Evolutionary conservation across 2,113 vertebrate genomes (phyloP).

Genomic region (Equus quagga): DNA sequence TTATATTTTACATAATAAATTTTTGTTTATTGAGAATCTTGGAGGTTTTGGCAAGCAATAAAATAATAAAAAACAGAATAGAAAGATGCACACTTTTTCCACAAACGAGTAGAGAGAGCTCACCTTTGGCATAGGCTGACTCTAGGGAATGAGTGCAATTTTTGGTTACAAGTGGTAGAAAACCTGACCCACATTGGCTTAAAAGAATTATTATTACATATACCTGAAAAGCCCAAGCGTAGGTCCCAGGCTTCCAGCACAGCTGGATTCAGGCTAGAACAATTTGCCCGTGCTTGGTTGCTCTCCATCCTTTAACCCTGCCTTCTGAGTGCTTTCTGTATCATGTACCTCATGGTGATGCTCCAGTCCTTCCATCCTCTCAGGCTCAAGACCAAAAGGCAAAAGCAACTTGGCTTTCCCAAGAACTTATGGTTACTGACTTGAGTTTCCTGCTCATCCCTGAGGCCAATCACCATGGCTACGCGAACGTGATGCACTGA

Average conservation of each 20-base stretch:
- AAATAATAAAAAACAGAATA: background rate
- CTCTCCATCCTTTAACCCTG: background rate
- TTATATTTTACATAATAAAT: background rate
- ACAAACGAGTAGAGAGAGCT: background rate
- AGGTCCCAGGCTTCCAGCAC: background rate
- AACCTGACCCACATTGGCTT: background rate
- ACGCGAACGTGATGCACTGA: background rate
- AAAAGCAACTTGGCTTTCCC: background rate
- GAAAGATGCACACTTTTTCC: background rate
- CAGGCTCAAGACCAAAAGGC: background rate
- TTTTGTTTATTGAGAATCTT: slow-evolving; percentile 22
- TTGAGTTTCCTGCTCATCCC: background rate
- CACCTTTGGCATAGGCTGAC: background rate
- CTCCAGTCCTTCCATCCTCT: background rate
- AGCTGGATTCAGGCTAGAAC: background rate
- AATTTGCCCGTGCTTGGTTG: background rate
- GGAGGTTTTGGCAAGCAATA: slow-evolving; percentile 28
- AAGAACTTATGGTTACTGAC: background rate
- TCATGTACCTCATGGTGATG: background rate
- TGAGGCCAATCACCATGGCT: background rate
- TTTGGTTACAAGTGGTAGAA: background rate
- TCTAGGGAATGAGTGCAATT: background rate
- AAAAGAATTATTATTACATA: background rate
- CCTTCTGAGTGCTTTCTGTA: background rate
- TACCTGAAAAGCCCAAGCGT: background rate